Evolutionary conservation across 1,140 invertebrate species (phyloP).

Genomic region (Frieseomelitta varia): DNA sequence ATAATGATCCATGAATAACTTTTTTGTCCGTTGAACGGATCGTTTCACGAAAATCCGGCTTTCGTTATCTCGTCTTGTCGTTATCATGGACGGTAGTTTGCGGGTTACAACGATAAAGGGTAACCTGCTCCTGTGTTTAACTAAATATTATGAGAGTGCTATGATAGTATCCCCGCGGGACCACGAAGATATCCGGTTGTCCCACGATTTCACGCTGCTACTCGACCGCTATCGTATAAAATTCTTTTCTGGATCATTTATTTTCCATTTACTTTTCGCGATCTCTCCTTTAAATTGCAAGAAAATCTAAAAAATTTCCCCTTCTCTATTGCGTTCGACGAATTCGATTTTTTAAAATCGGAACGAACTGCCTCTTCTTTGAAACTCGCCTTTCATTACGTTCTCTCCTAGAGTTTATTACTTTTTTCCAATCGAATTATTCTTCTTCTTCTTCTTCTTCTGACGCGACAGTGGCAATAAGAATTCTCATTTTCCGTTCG

Average conservation of each 20-base stretch:
- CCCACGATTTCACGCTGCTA: background rate
- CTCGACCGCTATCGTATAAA: background rate
- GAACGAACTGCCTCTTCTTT: background rate
- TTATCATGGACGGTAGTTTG: slow-evolving; percentile 57
- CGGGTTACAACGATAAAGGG: slow-evolving; percentile 57
- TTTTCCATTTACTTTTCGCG: background rate
- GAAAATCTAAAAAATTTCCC: no score
- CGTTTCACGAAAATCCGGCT: slow-evolving; percentile 54
- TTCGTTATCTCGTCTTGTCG: slow-evolving; percentile 48
- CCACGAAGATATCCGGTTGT: background rate
- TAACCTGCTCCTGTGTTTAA: slow-evolving; percentile 41
- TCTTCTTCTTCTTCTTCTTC: background rate
- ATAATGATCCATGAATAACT: slow-evolving; percentile 65
- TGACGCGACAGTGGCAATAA: background rate
- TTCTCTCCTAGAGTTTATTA: background rate
- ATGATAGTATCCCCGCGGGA: background rate
- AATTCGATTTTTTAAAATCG: background rate
- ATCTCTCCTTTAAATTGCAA: background rate
- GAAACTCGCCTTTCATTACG: background rate
- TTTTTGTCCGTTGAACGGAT: slow-evolving; percentile 59
- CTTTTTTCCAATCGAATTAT: background rate
- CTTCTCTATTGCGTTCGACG: background rate
- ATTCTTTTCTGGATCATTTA: background rate
- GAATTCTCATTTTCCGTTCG: background rate
- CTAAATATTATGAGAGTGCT: slow-evolving; percentile 35